phyloP scores from a whole-genome alignment of 2,888 invertebrate species.

The Tenthredo amoena region DNA sequence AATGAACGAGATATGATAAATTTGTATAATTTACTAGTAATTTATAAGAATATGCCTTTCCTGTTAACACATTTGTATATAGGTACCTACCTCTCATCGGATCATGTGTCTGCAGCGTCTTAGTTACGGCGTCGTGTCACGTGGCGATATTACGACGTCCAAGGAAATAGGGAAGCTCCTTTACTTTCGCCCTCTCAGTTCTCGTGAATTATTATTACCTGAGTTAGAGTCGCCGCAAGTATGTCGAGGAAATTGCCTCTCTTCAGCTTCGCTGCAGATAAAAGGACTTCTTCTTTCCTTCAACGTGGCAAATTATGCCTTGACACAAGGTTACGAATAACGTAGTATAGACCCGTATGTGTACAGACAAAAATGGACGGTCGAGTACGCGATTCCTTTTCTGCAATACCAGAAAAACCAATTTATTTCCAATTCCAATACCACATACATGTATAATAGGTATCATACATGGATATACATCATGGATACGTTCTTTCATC shows the following conservation, averaged over 20 bases:
- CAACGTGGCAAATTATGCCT: conserved; percentile 23
- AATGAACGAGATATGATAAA: not conserved
- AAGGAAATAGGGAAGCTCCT: conserved; percentile 27
- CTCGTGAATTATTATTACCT: conserved; percentile 38
- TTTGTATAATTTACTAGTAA: not conserved
- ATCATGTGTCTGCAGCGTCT: not conserved
- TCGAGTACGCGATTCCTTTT: not conserved
- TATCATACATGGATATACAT: no score
- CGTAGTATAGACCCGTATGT: not conserved
- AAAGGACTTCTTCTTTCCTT: not conserved
- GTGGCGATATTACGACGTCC: conserved; percentile 20
- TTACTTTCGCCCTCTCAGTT: conserved; percentile 16
- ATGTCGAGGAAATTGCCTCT: conserved; percentile 42
- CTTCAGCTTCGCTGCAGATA: conserved; percentile 24
- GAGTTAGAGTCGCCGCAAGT: conserved; percentile 42
- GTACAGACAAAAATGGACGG: not conserved
- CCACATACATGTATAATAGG: not conserved
- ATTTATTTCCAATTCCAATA: not conserved
- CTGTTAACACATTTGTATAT: not conserved
- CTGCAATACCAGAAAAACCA: not conserved
- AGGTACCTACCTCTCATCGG: not conserved
- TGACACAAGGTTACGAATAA: not conserved
- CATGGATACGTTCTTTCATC: not conserved
- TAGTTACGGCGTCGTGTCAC: conserved; percentile 38
- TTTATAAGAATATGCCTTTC: not conserved